phyloP scores from a whole-genome alignment of 2,888 invertebrate genomes.

The Meiosimyza platycephala region DNA sequence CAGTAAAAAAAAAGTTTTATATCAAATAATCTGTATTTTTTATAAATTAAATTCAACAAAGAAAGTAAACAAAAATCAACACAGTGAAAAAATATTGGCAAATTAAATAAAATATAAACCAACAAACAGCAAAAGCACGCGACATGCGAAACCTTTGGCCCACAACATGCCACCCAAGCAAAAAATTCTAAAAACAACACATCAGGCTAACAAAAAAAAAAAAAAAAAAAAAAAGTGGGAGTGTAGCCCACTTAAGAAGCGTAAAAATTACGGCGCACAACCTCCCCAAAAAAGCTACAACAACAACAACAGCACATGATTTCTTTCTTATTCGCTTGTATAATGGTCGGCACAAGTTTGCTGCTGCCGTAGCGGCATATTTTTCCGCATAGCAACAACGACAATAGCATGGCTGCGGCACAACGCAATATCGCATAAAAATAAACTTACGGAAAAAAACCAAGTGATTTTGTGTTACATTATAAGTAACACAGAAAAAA shows the following conservation, averaged over 20 bases:
- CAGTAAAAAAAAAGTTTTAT: too few relatives aligned
- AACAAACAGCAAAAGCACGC: conserved; percentile 1
- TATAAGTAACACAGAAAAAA: neutral
- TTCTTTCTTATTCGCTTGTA: neutral
- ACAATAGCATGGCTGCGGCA: neutral
- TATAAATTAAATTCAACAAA: too few relatives aligned
- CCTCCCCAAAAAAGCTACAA: neutral
- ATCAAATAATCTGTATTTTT: too few relatives aligned
- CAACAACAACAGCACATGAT: neutral
- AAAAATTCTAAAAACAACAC: neutral
- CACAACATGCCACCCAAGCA: neutral
- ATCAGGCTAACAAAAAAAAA: neutral
- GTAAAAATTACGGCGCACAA: too few relatives aligned
- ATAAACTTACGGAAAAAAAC: neutral
- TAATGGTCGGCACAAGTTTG: neutral
- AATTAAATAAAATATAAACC: neutral
- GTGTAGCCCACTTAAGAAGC: too few relatives aligned
- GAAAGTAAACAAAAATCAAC: neutral
- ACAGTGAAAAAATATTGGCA: conserved; percentile 3
- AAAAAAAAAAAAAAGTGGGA: neutral
- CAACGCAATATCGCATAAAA: neutral
- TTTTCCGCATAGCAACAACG: conserved; percentile 51
- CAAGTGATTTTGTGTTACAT: neutral
- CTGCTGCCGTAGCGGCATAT: conserved; percentile 12
- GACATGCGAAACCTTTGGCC: conserved; percentile 8